A percentile compares a stretch with the other conserved stretches of the same genome.
phyloP scores from a whole-genome alignment of 2,797 vertebrate genomes.

The Masticophis lateralis region DNA sequence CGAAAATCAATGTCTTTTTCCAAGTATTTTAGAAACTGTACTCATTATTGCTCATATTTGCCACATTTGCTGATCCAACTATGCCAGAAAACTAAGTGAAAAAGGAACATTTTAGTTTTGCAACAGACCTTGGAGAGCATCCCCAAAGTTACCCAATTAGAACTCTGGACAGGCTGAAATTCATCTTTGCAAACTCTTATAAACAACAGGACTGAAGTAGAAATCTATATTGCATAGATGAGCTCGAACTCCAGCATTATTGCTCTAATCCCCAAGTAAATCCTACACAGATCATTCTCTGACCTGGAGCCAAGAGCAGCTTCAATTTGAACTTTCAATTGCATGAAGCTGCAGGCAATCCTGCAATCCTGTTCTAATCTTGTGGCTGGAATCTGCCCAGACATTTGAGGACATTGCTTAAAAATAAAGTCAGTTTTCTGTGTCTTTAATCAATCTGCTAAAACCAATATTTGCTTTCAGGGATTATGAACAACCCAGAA shows the following conservation, averaged over 20 bases:
- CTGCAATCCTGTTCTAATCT: fast-evolving
- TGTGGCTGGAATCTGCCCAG: background rate
- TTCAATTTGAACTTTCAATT: background rate
- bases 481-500: background rate
- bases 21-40: conserved; percentile 63
- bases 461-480: background rate
- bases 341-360: conserved; percentile 26
- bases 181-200: conserved; percentile 23
- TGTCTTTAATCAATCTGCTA: background rate
- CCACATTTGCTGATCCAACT: conserved; percentile 38
- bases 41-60: conserved; percentile 52
- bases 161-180: conserved; percentile 13
- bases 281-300: conserved; percentile 11
- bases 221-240: conserved; percentile 8
- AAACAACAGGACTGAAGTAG: conserved; percentile 28
- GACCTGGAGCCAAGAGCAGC: conserved; percentile 36
- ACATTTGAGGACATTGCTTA: background rate
- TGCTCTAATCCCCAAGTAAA: conserved; percentile 21
- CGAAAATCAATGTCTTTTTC: conserved; percentile 64
- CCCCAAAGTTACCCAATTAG: conserved; percentile 24
- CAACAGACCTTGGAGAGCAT: conserved; percentile 42
- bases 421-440: conserved; percentile 5
- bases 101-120: conserved; percentile 47
- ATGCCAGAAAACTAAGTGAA: conserved; percentile 45
- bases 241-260: conserved; percentile 9